Base-by-base conservation (phyloP, 2,888 invertebrate species). In the Tubiluchus corallicola region DNA sequence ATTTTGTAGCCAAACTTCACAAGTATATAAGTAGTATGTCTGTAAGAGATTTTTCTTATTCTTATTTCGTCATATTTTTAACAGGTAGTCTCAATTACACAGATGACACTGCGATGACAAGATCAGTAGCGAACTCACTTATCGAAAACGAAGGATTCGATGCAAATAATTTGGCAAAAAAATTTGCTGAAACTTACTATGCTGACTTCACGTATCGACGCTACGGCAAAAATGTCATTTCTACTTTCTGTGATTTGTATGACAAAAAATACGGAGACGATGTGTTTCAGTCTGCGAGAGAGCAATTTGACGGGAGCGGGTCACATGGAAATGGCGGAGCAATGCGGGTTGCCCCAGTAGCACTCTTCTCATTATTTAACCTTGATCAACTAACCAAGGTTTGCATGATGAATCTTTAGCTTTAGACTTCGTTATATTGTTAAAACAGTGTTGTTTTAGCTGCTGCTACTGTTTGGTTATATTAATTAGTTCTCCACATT, bases 281-380 rank as follows among this genome's bases (percentile, higher is more conserved):
- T 59, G 63, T 75, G 2, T 71, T 69, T 53, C 63, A 62, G 42
- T 78, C 80, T 20, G 79, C 78, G 2, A 66, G 58, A 41, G 67
- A 72, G 51, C 77, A 77, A 57, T 79, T 78, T 58, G 59, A 68
- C 52, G 78, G 79, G 2, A 52, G 55, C 5, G 80, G 81, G 1
- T 79, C 79, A 2, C 77, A 69, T 62, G 81, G 80, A 13, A 81
- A 80, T 62, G 80, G 80, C 2, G 78, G 75, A 39, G 77, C 78
- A 1, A 80, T 80, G 79, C 66, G 80, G 53, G 67, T 77, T 19
- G 64, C 75, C 18, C 80, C 80, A 2, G 62, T 77, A 37, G 71
- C 76, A 1, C 59, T 81, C 39, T 77, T 72, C 58, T 72, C 66
- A 50, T 13, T 19, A 3, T 45, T 51, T 45, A 41, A 69, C 46